Evolutionary conservation across 1,140 invertebrate species (phyloP), one percentile per base, ranked within the genome.

Genomic region (Zaprionus tsacasi): DNA sequence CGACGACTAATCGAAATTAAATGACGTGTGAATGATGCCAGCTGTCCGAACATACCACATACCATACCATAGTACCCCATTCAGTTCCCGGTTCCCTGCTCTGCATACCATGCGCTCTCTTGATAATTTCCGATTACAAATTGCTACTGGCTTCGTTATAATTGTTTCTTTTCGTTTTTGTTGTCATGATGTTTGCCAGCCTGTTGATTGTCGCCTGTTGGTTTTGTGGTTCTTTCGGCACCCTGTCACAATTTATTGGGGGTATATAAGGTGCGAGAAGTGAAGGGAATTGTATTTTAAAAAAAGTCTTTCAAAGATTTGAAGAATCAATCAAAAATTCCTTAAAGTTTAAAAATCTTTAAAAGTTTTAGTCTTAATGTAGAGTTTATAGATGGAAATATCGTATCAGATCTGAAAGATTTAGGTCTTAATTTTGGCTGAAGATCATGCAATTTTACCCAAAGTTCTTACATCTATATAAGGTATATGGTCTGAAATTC

Each of bases 21-120:
- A 89, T 89, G 85, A 89, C 78, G 85, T 89, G 85, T 89, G 85
- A 89, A 89, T 90, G 81, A 76, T 79, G 81, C 72, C 85, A 89
- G 85, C 85, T 89, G 85, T 67, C 80, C 43, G 30, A 63, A 69
- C 69, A 74, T 54, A 45, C 6, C 10, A 35, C 10, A 35, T 35
- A 35, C 7, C 10, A 10, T 45, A 45, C 40, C 40, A 45, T 43
- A 35, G 30, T 61, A 50, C 50, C 63, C 67, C 45, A 35, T 52
- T 48, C 60, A 45, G 25, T 25, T 64, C 38, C 43, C 38, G 8
- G 68, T 25, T 38, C 13, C 54, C 70, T 21, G 21, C 15, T 21
- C 45, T 21, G 45, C 45, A 50, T 21, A 25, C 45, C 45, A 25
- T 12, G 17, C 21, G 45, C 45, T 21, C 45, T 50, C 45, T 25